Conservation (phyloP, 2,888 invertebrate genomes). For the Calliscelio sp. region DNA sequence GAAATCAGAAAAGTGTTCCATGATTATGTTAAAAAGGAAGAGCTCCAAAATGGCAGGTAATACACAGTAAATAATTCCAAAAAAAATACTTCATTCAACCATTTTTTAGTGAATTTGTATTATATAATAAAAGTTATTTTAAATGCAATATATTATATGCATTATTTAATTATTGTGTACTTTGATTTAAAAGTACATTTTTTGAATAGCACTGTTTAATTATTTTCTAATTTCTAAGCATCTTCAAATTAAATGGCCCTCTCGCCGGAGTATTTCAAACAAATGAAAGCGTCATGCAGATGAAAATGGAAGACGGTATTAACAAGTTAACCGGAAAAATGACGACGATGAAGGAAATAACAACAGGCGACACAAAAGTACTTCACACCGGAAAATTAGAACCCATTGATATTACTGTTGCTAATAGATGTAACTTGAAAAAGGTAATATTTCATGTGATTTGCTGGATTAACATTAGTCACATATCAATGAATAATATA, state of each 20-base stretch:
- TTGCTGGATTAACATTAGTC: no score
- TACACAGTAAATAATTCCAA: constrained; percentile 19
- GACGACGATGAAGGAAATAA: constrained; percentile 90
- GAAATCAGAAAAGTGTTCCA: constrained; percentile 90
- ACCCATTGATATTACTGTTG: constrained; percentile 92
- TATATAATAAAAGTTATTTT: no score
- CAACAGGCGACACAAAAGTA: constrained; percentile 87
- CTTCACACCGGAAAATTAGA: constrained; percentile 90
- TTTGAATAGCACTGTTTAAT: background rate
- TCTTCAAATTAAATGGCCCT: constrained; percentile 87
- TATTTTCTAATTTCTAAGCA: constrained; percentile 83
- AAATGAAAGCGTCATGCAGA: constrained; percentile 85
- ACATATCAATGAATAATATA: no score
- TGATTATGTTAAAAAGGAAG: constrained; percentile 90
- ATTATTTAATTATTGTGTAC: no score
- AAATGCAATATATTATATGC: no score
- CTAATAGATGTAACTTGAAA: constrained; percentile 94
- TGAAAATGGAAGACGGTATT: constrained; percentile 92
- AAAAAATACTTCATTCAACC: background rate
- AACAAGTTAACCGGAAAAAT: constrained; percentile 89
- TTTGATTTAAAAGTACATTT: no score
- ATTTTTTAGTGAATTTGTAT: no score
- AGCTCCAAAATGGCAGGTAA: constrained; percentile 87
- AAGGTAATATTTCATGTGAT: no score
- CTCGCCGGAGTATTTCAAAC: constrained; percentile 86